These are phyloP conservation scores for Chinchilla lanigera DNA, from an alignment of 2,113 vertebrate genomes.

Conservation along the genomic window DNA sequence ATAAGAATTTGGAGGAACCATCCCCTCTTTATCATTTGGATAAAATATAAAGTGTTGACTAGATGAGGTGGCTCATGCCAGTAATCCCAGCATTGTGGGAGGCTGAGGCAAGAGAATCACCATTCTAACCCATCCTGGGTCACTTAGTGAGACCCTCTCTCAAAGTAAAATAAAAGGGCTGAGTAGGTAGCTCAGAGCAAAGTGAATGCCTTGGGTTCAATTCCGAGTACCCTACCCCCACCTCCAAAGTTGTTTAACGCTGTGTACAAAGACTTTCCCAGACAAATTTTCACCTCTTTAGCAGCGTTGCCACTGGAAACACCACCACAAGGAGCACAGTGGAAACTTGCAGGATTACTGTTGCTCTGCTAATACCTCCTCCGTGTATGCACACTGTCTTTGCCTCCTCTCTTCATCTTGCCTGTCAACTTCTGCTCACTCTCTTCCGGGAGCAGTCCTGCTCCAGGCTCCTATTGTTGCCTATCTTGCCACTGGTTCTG, in stretches of 20 bases:
- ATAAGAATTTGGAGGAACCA: neutral
- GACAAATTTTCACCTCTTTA: neutral
- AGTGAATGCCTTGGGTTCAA: neutral
- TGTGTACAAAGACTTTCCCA: neutral
- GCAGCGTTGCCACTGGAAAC: neutral
- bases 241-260: neutral
- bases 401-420: neutral
- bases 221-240: neutral
- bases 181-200: neutral
- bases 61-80: neutral
- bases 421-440: neutral
- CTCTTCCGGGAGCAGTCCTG: neutral
- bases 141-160: neutral
- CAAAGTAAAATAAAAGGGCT: neutral
- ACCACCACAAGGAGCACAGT: neutral
- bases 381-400: rapidly evolving
- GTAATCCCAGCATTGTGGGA: neutral
- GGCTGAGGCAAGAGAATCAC: neutral
- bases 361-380: neutral
- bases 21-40: neutral
- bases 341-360: neutral
- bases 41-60: neutral
- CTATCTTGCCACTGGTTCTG: neutral
- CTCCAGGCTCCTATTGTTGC: neutral
- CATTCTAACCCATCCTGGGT: neutral